A percentile compares a stretch with the other conserved stretches of the same genome.
These are phyloP conservation scores for Gobiocypris rarus DNA, from an alignment of 2,113 vertebrate species.

Conservation along the genomic window DNA sequence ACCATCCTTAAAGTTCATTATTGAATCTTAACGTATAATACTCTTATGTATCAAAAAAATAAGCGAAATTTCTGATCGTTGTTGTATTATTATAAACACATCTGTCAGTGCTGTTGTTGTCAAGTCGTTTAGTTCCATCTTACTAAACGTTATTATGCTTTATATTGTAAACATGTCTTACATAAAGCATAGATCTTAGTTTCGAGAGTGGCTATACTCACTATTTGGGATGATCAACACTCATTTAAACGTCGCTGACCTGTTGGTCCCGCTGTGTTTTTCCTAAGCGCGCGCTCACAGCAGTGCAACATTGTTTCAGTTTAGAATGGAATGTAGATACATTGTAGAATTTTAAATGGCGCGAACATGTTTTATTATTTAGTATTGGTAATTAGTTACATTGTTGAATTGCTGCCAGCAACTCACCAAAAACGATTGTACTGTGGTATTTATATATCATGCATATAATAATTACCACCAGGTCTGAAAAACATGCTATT, in stretches of 20 bases:
- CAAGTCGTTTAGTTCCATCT: neutral
- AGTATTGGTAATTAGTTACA: neutral
- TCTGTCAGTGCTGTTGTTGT: conserved; percentile 33
- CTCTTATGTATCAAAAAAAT: neutral
- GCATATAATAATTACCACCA: neutral
- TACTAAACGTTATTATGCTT: neutral
- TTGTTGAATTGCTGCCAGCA: neutral
- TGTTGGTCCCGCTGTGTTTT: conserved; percentile 4
- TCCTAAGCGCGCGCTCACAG: neutral
- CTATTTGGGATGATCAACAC: neutral
- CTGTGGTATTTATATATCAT: neutral
- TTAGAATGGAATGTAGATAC: neutral
- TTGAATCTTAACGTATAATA: neutral
- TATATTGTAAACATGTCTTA: neutral
- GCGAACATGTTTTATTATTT: neutral
- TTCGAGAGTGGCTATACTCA: neutral
- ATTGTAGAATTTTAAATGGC: neutral
- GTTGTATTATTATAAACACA: conserved; percentile 24
- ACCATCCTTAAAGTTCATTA: neutral
- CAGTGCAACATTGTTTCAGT: neutral
- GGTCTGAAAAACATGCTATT: too few relatives aligned
- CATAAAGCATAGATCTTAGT: neutral
- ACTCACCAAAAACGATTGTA: too few relatives aligned
- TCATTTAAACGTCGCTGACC: neutral
- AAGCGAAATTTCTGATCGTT: neutral